Evolutionary conservation across 2,797 vertebrate genomes (phyloP).

Genomic region (Cottoperca gobio): DNA sequence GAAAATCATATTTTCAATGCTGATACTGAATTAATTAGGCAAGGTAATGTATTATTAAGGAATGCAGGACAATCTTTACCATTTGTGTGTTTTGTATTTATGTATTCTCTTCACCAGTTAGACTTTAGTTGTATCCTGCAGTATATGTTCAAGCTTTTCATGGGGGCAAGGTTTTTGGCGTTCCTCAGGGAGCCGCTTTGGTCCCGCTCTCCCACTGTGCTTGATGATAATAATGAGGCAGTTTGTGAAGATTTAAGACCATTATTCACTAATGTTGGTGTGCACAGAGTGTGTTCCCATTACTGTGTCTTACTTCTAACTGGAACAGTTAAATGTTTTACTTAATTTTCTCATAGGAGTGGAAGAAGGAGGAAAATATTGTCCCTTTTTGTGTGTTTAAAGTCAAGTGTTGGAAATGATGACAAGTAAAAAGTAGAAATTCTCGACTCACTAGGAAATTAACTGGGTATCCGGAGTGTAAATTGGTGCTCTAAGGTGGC

Average conservation of each 20-base stretch:
- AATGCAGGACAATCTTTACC: constrained; percentile 17
- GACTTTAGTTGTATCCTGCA: constrained; percentile 12
- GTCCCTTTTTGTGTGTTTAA: constrained; percentile 14
- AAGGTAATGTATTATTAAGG: constrained; percentile 50
- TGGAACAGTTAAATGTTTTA: constrained; percentile 28
- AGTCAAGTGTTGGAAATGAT: background rate
- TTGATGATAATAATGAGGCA: constrained; percentile 65
- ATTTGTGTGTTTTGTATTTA: constrained; percentile 51
- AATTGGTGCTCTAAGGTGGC: too few relatives aligned
- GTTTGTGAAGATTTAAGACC: constrained; percentile 61
- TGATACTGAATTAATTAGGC: constrained; percentile 57
- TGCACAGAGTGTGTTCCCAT: constrained; percentile 39
- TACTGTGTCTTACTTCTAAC: constrained; percentile 35
- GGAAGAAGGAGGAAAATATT: background rate
- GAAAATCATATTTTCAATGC: constrained; percentile 42
- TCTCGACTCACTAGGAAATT: background rate
- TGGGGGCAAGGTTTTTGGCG: constrained; percentile 43
- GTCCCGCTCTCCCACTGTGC: constrained; percentile 46
- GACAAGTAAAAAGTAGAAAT: background rate
- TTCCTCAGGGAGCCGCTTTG: constrained; percentile 49
- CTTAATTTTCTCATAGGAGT: constrained; percentile 18
- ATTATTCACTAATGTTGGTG: constrained; percentile 43
- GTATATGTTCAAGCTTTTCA: constrained; percentile 27
- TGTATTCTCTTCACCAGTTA: constrained; percentile 34
- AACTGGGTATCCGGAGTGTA: too few relatives aligned